Evolutionary conservation across 2,888 invertebrate species (phyloP).

Genomic region (Caenorhabditis doughertyi): DNA sequence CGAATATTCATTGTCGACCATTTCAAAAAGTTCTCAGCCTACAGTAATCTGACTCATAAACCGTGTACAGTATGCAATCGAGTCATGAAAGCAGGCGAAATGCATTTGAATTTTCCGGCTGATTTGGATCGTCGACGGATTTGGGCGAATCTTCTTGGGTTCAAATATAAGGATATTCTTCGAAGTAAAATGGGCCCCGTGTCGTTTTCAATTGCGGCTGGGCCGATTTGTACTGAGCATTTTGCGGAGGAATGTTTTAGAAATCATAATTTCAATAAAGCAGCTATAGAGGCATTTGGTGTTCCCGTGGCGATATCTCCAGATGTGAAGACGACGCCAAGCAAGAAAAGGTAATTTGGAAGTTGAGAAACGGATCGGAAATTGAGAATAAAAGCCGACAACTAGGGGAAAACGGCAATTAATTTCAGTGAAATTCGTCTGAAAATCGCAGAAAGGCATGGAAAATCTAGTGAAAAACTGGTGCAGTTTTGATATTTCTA

Average conservation of each 20-base stretch:
- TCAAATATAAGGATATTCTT: conserved; percentile 70
- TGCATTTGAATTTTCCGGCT: conserved; percentile 76
- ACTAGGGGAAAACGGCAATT: neutral
- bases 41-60: conserved; percentile 50
- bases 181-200: conserved; percentile 53
- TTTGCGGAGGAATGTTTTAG: conserved; percentile 74
- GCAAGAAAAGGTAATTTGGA: conserved; percentile 60
- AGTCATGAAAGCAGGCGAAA: conserved; percentile 67
- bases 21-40: conserved; percentile 32
- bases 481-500: too few species aligned
- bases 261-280: conserved; percentile 71
- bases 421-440: too few species aligned
- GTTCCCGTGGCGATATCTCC: conserved; percentile 69
- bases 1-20: conserved; percentile 33
- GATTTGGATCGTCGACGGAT: conserved; percentile 73
- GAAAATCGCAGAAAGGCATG: too few species aligned
- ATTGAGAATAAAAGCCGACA: neutral
- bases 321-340: conserved; percentile 68
- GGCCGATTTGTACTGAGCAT: conserved; percentile 74
- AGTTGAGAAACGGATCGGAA: neutral
- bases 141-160: conserved; percentile 75
- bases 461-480: too few species aligned
- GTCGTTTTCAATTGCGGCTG: conserved; percentile 53
- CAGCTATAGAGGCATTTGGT: conserved; percentile 75
- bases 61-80: conserved; percentile 71